Evolutionary conservation across 1,140 invertebrate genomes (phyloP), one percentile per base, ranked within the genome.

Genomic region (Sycophila sp.): DNA sequence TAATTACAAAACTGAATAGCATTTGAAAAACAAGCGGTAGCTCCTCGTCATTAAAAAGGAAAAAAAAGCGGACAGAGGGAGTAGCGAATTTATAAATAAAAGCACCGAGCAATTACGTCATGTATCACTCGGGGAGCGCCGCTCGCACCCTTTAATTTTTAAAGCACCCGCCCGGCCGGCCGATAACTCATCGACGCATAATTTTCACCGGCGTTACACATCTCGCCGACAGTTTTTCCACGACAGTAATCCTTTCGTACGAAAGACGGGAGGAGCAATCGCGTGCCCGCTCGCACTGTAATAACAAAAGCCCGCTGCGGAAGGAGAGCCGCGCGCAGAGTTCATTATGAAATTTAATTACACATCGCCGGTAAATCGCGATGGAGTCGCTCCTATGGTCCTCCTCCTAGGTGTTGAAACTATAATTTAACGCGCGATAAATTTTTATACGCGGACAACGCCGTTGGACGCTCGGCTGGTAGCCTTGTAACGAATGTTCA

Each of bases 341-440:
- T 65, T 71, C 69, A 59, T 71, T 71, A 71, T 49, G 42, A 56
- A 59, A 65, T 66, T 71, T 71, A 65, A 71, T 71, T 66, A 38
- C 34, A 34, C 34, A 38, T 24, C 60, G 45, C 1, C 55, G 58
- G 68, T 32, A 45, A 45, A 38, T 28, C 19, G 45, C 13, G 38
- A 59, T 38, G 19, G 17, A 19, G 26, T 24, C 51, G 13, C 40
- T 17, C 40, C 13, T 7, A 13, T n/a, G n/a, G n/a, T 42, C 42
- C 4, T 24, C 38, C 24, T 4, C 28, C 15, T 62, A 64, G 65
- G 71, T 72, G 70, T 72, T 71, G 69, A 68, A 64, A 53, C 62
- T 69, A 56, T 58, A 67, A 63, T 74, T 71, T 62, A 71, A 71
- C 64, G 59, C 28, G 19, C 51, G 17, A 62, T 60, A 42, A 62